A percentile compares a stretch with the other conserved stretches of the same genome.
Evolutionary conservation across 2,797 vertebrate species (phyloP).

Genomic region (Sciaenops ocellatus): DNA sequence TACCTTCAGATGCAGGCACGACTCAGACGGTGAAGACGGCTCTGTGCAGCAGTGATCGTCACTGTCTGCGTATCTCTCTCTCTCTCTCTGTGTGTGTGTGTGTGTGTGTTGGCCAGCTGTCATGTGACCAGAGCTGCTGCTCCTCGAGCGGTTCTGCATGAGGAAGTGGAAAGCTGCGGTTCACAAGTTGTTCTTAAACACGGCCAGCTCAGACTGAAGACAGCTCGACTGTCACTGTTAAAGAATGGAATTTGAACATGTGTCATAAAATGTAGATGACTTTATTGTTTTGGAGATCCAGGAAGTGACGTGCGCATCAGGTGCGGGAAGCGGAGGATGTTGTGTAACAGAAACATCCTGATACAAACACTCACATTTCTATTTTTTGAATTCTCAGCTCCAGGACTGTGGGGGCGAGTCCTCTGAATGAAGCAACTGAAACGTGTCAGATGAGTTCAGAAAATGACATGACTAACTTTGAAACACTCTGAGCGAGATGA

Average conservation of each 20-base stretch:
- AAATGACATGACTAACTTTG: no score
- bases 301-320: no score
- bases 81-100: neutral
- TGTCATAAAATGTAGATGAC: neutral
- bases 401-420: no score
- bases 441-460: no score
- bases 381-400: no score
- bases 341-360: no score
- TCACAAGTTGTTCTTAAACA: neutral
- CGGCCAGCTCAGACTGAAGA: neutral
- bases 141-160: neutral
- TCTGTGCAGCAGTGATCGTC: neutral
- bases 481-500: no score
- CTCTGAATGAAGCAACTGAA: no score
- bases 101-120: neutral
- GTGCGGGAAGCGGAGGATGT: no score
- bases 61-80: neutral
- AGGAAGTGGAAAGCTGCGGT: neutral
- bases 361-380: no score
- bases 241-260: neutral
- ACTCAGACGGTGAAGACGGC: no score
- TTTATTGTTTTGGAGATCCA: neutral
- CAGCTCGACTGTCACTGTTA: no score
- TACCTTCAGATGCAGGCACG: neutral
- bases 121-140: neutral